Conservation (phyloP, 2,113 vertebrate species). For the Choloepus hoffmanni region DNA sequence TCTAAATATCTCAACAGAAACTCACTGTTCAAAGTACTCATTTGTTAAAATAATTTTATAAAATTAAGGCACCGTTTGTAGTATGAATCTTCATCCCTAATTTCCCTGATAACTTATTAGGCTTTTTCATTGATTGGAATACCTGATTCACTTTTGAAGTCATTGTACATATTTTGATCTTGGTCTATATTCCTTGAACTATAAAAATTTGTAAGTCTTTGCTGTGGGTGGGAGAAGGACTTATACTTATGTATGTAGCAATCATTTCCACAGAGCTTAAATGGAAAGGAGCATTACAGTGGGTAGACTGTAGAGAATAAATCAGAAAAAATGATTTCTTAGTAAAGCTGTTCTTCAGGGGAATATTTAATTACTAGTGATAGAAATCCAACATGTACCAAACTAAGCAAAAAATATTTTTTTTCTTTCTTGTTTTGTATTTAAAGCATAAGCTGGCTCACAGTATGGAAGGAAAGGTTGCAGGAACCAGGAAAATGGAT, state of each 20-base stretch:
- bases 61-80: not conserved
- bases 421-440: not conserved
- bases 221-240: not conserved
- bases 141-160: not conserved
- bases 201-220: not conserved
- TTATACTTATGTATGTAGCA: not conserved
- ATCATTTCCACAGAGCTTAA: not conserved
- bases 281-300: not conserved
- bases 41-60: not conserved
- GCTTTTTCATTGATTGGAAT: not conserved
- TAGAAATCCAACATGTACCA: not conserved
- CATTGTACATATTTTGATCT: not conserved
- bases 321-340: not conserved
- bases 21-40: not conserved
- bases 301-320: not conserved
- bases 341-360: not conserved
- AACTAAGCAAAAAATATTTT: not conserved
- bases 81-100: not conserved
- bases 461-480: not conserved
- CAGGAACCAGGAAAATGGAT: not conserved
- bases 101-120: not conserved
- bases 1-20: not conserved
- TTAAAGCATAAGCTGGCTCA: not conserved
- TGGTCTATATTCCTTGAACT: not conserved
- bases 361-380: conserved; percentile 9